These are phyloP conservation scores for Alfaro cultratus DNA, from an alignment of 2,797 vertebrate genomes.

Conservation along the genomic window DNA sequence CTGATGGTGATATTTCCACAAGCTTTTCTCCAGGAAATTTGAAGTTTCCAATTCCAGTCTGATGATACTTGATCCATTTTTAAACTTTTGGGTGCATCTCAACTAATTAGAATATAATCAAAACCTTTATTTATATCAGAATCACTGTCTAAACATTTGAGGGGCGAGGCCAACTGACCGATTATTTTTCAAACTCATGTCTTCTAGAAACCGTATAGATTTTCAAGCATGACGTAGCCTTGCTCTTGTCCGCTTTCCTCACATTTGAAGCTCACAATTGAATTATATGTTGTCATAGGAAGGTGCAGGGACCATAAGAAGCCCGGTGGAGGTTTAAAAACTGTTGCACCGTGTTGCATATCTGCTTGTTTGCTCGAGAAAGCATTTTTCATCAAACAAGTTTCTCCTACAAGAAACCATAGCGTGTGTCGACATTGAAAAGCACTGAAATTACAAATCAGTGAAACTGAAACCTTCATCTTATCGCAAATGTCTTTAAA, in stretches of 20 bases:
- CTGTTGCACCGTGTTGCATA: background rate
- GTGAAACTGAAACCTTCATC: background rate
- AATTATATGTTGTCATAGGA: background rate
- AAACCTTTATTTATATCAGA: background rate
- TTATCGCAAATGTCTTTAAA: background rate
- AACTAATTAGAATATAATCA: background rate
- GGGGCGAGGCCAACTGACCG: background rate
- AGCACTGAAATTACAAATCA: background rate
- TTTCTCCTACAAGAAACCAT: background rate
- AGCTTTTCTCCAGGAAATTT: background rate
- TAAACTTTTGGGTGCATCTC: background rate
- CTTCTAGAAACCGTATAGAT: background rate
- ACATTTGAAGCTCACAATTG: background rate
- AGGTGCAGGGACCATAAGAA: background rate
- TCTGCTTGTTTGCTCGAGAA: background rate
- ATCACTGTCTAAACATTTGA: too few relatives aligned
- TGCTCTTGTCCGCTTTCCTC: background rate
- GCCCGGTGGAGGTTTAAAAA: background rate
- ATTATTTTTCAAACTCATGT: background rate
- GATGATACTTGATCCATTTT: background rate
- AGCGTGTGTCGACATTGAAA: background rate
- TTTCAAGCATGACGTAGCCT: background rate
- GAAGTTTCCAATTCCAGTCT: background rate
- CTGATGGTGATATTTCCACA: background rate
- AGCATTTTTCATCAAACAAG: background rate